Conservation (phyloP, 1,140 invertebrate genomes). For the Neotoxoptera formosana region DNA sequence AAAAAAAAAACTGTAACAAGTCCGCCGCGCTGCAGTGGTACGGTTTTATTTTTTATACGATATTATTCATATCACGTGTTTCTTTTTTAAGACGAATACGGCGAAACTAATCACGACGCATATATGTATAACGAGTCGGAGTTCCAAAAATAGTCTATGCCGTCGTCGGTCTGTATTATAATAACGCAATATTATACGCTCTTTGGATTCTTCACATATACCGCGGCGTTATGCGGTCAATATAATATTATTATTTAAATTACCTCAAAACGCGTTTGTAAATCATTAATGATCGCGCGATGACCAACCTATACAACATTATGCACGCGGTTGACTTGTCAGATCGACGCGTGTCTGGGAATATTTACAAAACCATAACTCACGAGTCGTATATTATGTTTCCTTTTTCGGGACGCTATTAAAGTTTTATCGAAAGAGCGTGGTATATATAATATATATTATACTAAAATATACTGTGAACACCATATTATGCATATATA, state of each 20-base stretch:
- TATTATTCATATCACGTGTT: not conserved
- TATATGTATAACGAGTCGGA: not conserved
- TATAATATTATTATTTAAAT: conserved; percentile 11
- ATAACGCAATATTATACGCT: not conserved
- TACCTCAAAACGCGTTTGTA: not conserved
- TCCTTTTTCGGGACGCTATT: not conserved
- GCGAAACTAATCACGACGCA: not conserved
- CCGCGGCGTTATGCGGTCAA: too few relatives aligned
- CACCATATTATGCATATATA: too few relatives aligned
- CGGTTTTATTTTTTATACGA: not conserved
- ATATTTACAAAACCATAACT: not conserved
- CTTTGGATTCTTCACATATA: not conserved
- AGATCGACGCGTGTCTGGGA: not conserved
- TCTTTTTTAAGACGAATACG: not conserved
- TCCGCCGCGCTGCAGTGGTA: not conserved
- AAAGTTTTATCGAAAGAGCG: not conserved
- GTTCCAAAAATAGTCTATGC: not conserved
- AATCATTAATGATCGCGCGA: not conserved
- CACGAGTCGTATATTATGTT: not conserved
- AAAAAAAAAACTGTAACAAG: not conserved
- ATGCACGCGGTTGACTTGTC: not conserved
- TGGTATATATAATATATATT: not conserved
- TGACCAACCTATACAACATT: not conserved
- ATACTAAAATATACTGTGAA: not conserved
- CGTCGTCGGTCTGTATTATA: not conserved